Conservation (phyloP, 2,113 vertebrate genomes). For the Condylura cristata region DNA sequence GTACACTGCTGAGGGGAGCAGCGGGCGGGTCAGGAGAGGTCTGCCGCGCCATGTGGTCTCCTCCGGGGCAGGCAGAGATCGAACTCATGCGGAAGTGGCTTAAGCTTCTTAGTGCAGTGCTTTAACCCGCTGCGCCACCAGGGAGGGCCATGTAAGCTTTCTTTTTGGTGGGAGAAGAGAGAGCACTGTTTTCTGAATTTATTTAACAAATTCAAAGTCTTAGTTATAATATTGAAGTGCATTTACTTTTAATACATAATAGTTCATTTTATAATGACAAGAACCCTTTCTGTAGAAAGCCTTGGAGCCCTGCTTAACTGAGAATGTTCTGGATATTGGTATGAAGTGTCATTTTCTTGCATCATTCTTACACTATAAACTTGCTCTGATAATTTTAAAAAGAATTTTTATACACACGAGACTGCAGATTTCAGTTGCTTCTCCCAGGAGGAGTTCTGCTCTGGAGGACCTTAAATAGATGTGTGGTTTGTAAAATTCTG, state of each 20-base stretch:
- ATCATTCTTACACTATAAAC: not conserved
- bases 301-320: not conserved
- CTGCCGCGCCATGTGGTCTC: too few species aligned
- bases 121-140: too few species aligned
- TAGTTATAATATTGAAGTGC: constrained; percentile 36
- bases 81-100: too few species aligned
- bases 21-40: too few species aligned
- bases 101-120: too few species aligned
- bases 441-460: not conserved
- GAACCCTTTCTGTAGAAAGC: not conserved
- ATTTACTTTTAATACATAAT: not conserved
- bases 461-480: not conserved
- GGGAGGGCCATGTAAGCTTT: too few species aligned
- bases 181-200: not conserved
- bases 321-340: not conserved
- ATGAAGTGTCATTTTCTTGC: not conserved
- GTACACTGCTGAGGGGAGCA: too few species aligned
- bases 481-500: not conserved
- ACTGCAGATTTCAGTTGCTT: constrained; percentile 1
- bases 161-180: not conserved
- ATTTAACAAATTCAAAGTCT: not conserved
- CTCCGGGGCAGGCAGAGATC: too few species aligned
- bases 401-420: not conserved
- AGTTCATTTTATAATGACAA: not conserved
- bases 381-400: not conserved